Conservation (phyloP, 2,888 invertebrate species). For the Seladonia tumulorum region DNA sequence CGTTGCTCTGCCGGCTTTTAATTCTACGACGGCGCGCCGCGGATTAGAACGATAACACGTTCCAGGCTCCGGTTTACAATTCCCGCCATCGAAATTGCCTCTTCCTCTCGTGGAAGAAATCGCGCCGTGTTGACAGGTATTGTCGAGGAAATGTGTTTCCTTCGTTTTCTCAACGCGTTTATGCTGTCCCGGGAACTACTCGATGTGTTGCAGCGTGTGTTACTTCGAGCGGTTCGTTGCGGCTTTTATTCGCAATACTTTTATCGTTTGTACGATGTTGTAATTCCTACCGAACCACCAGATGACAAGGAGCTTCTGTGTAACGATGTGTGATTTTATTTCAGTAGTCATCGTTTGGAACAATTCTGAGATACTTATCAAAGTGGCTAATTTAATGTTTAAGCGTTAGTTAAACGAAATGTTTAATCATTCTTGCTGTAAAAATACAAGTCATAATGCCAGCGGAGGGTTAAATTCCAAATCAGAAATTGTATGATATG, state of each 20-base stretch:
- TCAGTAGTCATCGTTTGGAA: neutral
- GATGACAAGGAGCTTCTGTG: neutral
- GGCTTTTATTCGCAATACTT: neutral
- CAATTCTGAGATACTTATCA: neutral
- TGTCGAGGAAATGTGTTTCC: neutral
- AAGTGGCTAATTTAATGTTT: neutral
- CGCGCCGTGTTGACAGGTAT: neutral
- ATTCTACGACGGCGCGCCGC: constrained; percentile 14
- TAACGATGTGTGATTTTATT: neutral
- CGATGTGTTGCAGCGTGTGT: neutral
- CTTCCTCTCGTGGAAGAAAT: neutral
- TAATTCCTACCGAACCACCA: neutral
- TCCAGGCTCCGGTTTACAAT: constrained; percentile 18
- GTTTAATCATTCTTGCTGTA: no score
- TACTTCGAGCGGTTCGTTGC: neutral
- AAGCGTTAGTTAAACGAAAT: no score
- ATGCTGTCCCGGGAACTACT: neutral
- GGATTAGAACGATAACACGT: constrained; percentile 39
- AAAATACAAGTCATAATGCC: no score
- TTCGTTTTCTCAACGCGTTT: neutral
- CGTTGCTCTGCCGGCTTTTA: constrained; percentile 17
- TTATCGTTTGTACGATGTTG: neutral
- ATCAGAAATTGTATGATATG: no score
- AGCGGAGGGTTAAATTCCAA: no score
- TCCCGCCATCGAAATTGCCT: constrained; percentile 15